These are phyloP conservation scores for Apostichopus californicus DNA, from an alignment of 35 echinoderm and acorn worm genomes.

Conservation along the genomic window DNA sequence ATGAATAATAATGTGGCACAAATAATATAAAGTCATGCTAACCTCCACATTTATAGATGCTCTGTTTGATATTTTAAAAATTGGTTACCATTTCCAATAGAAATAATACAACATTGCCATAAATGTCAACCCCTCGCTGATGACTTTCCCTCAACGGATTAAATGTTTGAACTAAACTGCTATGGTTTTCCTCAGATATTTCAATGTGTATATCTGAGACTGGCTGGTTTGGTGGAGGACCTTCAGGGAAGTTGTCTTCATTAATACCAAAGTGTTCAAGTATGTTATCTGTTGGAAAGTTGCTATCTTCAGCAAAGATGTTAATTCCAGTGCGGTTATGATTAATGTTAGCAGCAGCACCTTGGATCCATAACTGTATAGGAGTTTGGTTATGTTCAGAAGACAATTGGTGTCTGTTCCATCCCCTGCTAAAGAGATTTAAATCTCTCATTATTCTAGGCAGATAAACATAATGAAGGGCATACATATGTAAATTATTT, in stretches of 20 bases:
- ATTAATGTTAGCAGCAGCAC: background rate
- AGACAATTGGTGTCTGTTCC: constrained; percentile 6
- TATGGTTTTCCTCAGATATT: background rate
- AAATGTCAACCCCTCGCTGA: background rate
- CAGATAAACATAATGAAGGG: background rate
- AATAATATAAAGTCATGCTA: no score
- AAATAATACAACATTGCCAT: constrained; percentile 2
- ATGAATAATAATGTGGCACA: no score
- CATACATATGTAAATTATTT: background rate
- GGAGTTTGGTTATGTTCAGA: constrained; percentile 5
- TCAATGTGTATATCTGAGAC: background rate
- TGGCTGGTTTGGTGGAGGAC: background rate
- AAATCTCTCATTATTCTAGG: background rate
- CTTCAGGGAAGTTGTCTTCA: background rate
- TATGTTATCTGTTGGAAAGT: background rate
- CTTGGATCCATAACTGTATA: constrained; percentile 5
- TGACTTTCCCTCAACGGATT: constrained; percentile 6
- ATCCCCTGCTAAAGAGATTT: background rate
- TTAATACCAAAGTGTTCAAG: background rate
- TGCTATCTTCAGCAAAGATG: background rate
- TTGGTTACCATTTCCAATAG: background rate
- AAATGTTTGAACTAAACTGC: background rate
- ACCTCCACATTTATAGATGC: no score
- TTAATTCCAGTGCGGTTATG: background rate
- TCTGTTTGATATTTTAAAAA: no score